phyloP scores from a whole-genome alignment of 1,140 invertebrate species.

The Anastrepha ludens region DNA sequence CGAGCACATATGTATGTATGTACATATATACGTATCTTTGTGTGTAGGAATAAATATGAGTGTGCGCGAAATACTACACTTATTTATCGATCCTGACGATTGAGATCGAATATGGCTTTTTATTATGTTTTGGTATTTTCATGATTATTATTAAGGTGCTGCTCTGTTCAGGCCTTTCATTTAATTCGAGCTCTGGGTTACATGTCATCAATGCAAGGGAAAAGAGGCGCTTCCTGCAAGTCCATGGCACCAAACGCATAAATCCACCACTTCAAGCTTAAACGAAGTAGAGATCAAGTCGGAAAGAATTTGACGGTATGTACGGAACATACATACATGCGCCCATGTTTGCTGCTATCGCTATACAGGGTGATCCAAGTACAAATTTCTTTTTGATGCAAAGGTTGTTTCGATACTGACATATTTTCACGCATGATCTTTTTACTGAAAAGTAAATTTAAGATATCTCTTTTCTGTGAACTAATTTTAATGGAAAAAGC shows the following conservation, averaged over 20 bases:
- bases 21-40: background rate
- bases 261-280: slow-evolving; percentile 25
- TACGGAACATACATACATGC: background rate
- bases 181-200: slow-evolving; percentile 36
- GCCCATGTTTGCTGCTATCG: too few species aligned
- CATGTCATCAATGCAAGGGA: slow-evolving; percentile 11
- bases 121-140: background rate
- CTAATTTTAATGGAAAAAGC: too few species aligned
- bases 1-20: background rate
- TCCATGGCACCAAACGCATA: background rate
- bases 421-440: too few species aligned
- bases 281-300: slow-evolving; percentile 18
- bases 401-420: too few species aligned
- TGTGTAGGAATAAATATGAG: background rate
- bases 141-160: slow-evolving; percentile 49
- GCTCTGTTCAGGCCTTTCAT: slow-evolving; percentile 19
- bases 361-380: too few species aligned
- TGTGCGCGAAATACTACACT: slow-evolving; percentile 18
- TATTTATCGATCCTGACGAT: slow-evolving; percentile 46
- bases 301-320: slow-evolving; percentile 35
- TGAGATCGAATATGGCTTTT: slow-evolving; percentile 41
- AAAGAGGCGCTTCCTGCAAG: slow-evolving; percentile 23
- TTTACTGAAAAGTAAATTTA: too few species aligned
- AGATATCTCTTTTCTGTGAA: too few species aligned
- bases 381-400: too few species aligned